A percentile compares a stretch with the other conserved stretches of the same genome.
Conservation (phyloP, 2,113 vertebrate genomes). For the Myrmecobius fasciatus region DNA sequence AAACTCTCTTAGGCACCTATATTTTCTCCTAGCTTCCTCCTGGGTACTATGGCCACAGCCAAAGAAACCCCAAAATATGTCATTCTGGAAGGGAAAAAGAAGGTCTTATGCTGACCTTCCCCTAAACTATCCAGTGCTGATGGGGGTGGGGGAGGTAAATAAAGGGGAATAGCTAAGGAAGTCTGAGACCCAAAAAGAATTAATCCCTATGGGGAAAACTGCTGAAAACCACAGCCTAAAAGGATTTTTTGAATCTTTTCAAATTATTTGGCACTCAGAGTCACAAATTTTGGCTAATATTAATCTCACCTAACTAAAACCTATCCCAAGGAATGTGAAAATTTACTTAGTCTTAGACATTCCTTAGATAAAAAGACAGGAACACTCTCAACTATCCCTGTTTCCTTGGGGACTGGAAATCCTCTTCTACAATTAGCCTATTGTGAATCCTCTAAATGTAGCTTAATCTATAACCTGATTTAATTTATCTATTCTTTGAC, state of each 20-base stretch:
- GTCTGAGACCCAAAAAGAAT: not conserved
- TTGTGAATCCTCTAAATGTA: not conserved
- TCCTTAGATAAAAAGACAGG: not conserved
- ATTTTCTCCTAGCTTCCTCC: not conserved
- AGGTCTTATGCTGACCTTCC: not conserved
- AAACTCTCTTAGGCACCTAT: not conserved
- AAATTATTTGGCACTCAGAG: not conserved
- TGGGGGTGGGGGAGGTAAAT: not conserved
- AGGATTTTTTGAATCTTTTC: not conserved
- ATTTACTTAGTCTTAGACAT: not conserved
- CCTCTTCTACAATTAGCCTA: not conserved
- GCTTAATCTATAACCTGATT: not conserved
- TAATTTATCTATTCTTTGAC: not conserved
- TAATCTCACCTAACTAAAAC: not conserved
- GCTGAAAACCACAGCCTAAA: not conserved
- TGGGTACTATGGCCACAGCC: not conserved
- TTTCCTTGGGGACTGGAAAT: not conserved
- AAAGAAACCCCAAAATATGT: not conserved
- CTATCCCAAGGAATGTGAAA: not conserved
- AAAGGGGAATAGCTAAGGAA: not conserved
- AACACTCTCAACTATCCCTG: not conserved
- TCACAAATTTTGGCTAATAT: not conserved
- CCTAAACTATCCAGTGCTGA: not conserved
- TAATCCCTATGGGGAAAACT: not conserved
- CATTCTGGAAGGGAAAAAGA: not conserved